Evolutionary conservation across 2,797 vertebrate species (phyloP), one percentile per base, ranked within the genome.

Genomic region (Sebastolobus alascanus): DNA sequence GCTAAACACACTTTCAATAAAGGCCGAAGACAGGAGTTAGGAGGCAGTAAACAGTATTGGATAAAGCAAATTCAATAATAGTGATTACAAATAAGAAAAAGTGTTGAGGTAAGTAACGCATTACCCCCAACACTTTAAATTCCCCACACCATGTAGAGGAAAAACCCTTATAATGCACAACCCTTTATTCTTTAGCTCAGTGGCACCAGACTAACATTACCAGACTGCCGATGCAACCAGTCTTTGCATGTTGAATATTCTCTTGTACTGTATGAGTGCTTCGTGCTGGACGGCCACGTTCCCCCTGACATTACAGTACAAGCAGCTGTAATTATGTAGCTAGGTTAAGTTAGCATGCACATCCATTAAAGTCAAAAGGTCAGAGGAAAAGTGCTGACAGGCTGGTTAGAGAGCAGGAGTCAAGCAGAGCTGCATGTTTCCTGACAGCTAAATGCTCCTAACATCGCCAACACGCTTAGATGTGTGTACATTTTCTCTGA

Each of bases 291-390:
- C 16, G 27, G 29, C 82, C 68, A 60, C 65, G 2, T 68, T 22
- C n/a, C 12, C 20, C 31, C 54, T 52, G 38, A 82, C 70, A 71
- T 55, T 69, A 68, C 33, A 75, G 75, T 2, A 25, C 67, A 65
- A 50, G 79, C 73, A 43, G 69, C 55, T 79, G 50, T 87, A 70
- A 80, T 86, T 86, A 79, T 78, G 74, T 11, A 71, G 75, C 80
- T 65, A 54, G 35, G 69, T 56, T 54, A 68, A 50, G 56, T 70
- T 77, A 68, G 27, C 58, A 38, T 0, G 11, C 58, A 64, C 58
- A 16, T 59, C 61, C 58, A 76, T 84, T 70, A 73, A 59, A 72
- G 22, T 35, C n/a, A 16, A 5, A 79, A 79, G 80, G 73, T 82
- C 73, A 70, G 79, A 70, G 56, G 37, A 72, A 79, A 82, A 75